A percentile compares a stretch with the other conserved stretches of the same genome.
Conservation (phyloP, 2,113 vertebrate species). For the Sterrhoptilus dennistouni region DNA sequence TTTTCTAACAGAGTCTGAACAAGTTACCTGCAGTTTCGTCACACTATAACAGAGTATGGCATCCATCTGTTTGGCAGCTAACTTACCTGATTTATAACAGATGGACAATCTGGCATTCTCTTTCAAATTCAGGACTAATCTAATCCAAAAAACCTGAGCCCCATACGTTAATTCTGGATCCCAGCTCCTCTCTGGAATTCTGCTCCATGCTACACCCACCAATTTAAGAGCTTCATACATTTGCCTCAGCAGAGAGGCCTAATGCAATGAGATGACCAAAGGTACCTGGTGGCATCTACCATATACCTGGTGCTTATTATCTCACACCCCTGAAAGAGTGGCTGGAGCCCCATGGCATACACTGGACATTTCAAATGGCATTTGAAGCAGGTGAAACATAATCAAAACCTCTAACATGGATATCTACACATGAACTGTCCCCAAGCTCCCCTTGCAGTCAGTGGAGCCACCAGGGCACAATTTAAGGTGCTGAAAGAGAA, state of each 20-base stretch:
- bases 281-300: background rate
- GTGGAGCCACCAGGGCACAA: background rate
- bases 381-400: background rate
- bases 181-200: background rate
- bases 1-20: background rate
- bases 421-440: background rate
- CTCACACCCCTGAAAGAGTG: background rate
- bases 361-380: background rate
- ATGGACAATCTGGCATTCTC: background rate
- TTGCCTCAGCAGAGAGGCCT: background rate
- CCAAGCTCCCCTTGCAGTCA: background rate
- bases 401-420: background rate
- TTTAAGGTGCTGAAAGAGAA: background rate
- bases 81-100: background rate
- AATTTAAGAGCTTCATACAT: background rate
- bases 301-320: background rate
- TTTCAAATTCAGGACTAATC: background rate
- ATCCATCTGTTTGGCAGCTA: background rate
- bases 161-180: background rate
- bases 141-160: background rate
- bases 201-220: fast-evolving
- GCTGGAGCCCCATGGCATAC: background rate
- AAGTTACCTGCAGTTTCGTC: background rate
- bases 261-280: background rate
- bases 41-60: background rate